phyloP scores from a whole-genome alignment of 1,140 invertebrate genomes.

The Drosophila erecta region DNA sequence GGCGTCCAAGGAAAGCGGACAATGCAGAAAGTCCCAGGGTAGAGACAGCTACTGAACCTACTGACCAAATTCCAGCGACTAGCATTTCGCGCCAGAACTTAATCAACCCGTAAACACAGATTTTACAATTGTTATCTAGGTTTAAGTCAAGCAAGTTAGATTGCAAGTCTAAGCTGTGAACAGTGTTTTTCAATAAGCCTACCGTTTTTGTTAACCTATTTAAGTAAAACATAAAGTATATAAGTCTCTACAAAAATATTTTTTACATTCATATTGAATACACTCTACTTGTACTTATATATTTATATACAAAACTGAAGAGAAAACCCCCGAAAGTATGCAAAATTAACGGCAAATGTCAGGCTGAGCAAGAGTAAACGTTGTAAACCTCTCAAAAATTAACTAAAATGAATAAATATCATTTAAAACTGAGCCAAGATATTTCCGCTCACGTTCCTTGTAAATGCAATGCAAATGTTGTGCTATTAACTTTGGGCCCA shows the following conservation, averaged over 20 bases:
- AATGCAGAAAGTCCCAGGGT: not conserved
- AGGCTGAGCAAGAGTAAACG: too few relatives aligned
- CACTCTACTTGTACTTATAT: not conserved
- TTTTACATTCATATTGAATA: not conserved
- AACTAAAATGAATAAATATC: not conserved
- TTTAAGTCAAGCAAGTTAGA: not conserved
- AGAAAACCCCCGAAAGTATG: not conserved
- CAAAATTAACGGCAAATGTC: not conserved
- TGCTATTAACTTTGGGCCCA: conserved; percentile 1
- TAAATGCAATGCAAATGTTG: not conserved
- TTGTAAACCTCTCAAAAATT: not conserved
- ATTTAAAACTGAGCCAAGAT: not conserved
- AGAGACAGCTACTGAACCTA: not conserved
- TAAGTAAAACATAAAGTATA: not conserved
- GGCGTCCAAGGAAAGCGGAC: not conserved
- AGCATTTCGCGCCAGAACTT: conserved; percentile 66
- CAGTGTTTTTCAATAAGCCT: not conserved
- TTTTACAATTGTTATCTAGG: not conserved
- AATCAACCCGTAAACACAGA: conserved; percentile 34
- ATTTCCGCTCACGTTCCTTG: too few relatives aligned
- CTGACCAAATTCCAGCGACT: conserved; percentile 1
- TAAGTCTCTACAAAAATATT: not conserved
- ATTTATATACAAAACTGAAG: not conserved
- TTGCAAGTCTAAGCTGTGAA: not conserved
- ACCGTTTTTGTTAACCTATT: not conserved